Conservation (phyloP, 2,888 invertebrate genomes). For the Drosophila nigritarsus region DNA sequence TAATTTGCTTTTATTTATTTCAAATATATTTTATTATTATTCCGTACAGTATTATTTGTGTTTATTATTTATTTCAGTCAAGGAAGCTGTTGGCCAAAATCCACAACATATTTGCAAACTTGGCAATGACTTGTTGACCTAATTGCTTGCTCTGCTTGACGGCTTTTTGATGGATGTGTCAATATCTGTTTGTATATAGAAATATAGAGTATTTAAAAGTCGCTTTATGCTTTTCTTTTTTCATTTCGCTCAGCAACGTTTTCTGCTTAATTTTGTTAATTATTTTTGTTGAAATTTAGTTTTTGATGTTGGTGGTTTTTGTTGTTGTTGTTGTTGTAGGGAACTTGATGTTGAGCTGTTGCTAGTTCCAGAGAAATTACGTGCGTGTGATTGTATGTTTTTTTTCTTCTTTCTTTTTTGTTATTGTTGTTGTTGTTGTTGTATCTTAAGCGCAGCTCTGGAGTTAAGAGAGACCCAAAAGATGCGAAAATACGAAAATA, state of each 20-base stretch:
- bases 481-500: conserved; percentile 6
- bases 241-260: conserved; percentile 1
- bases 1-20: conserved; percentile 37
- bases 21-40: conserved; percentile 28
- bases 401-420: conserved; percentile 3
- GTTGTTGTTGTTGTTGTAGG: conserved; percentile 13
- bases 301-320: conserved; percentile 19
- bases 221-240: conserved; percentile 1
- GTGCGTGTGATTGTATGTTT: conserved; percentile 68
- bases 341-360: conserved; percentile 21
- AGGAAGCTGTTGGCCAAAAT: background rate
- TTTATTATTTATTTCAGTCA: conserved; percentile 12
- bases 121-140: no score
- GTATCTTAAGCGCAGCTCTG: conserved; percentile 8
- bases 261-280: conserved; percentile 65
- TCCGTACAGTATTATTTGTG: conserved; percentile 4
- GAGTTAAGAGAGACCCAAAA: conserved; percentile 3
- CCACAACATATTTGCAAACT: background rate
- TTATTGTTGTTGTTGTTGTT: conserved; percentile 3
- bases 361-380: conserved; percentile 69
- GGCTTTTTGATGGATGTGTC: background rate
- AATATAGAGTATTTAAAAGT: conserved; percentile 25
- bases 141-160: background rate
- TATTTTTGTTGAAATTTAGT: conserved; percentile 65
- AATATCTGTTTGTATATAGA: background rate